Percentiles rank a stretch among this genome's conserved stretches.
phyloP scores from a whole-genome alignment of 2,888 invertebrate genomes.

The Fragum sueziense region DNA sequence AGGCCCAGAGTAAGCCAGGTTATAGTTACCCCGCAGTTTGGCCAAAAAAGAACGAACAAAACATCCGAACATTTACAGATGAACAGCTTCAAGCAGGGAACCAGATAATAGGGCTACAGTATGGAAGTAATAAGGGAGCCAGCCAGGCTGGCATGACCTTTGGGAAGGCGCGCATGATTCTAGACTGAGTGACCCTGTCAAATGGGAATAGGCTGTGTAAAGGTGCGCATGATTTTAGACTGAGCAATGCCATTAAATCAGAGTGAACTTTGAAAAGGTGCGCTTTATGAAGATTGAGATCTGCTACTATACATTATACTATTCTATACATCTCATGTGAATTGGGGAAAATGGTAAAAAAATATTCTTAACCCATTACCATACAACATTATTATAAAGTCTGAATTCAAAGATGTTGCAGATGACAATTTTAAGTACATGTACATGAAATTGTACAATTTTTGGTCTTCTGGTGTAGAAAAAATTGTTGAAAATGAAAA shows the following conservation, averaged over 20 bases:
- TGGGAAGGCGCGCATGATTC: constrained; percentile 79
- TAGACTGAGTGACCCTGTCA: constrained; percentile 61
- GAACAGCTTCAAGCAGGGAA: constrained; percentile 97
- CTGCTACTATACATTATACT: neutral
- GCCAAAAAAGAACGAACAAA: constrained; percentile 97
- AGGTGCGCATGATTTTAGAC: too few species aligned
- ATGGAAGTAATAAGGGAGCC: constrained; percentile 98
- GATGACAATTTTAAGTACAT: too few species aligned
- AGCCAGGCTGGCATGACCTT: constrained; percentile 95
- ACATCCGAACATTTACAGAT: constrained; percentile 95
- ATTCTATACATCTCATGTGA: neutral
- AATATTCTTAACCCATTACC: neutral
- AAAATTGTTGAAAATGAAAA: neutral
- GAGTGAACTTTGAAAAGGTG: too few species aligned
- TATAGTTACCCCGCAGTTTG: constrained; percentile 89
- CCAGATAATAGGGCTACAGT: constrained; percentile 90
- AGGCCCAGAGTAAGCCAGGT: constrained; percentile 73
- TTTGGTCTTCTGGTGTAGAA: too few species aligned
- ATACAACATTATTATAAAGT: neutral
- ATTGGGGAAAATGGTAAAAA: too few species aligned
- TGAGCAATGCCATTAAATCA: too few species aligned
- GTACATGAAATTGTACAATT: too few species aligned
- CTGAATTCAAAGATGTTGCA: neutral
- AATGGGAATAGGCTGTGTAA: too few species aligned
- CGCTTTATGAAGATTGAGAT: neutral